phyloP scores from a whole-genome alignment of 2,888 invertebrate genomes.

The Marasmarcha lunaedactyla region DNA sequence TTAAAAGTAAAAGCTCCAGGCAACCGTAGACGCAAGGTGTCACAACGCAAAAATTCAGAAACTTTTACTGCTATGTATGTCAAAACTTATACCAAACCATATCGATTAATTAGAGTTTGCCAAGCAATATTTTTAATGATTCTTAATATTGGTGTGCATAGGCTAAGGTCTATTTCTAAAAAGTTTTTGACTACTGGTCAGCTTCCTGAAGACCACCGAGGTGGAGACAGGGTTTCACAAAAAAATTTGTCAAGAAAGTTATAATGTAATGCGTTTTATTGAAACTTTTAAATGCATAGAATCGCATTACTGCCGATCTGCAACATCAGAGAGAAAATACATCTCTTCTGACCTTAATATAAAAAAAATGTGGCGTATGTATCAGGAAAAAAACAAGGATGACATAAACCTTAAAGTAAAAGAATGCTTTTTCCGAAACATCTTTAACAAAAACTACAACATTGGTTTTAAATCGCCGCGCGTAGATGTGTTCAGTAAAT shows the following conservation, averaged over 20 bases:
- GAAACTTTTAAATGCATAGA: conserved; percentile 16
- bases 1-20: conserved; percentile 12
- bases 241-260: conserved; percentile 3
- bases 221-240: conserved; percentile 12
- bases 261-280: conserved; percentile 13
- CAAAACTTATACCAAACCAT: conserved; percentile 12
- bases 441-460: conserved; percentile 11
- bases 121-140: too few relatives aligned
- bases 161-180: conserved; percentile 15
- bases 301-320: too few relatives aligned
- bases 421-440: conserved; percentile 8
- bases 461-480: conserved; percentile 9
- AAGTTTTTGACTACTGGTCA: conserved; percentile 14
- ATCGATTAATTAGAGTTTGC: too few relatives aligned
- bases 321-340: too few relatives aligned
- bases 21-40: conserved; percentile 11
- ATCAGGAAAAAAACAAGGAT: conserved; percentile 3
- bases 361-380: too few relatives aligned
- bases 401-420: conserved; percentile 3
- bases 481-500: conserved; percentile 7
- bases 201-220: conserved; percentile 15
- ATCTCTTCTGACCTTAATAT: too few relatives aligned
- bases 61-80: conserved; percentile 8
- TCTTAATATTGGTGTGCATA: conserved; percentile 13
- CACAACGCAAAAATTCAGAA: conserved; percentile 5